These are phyloP conservation scores for Electrophaes corylata DNA, from an alignment of 2,888 invertebrate species.

Conservation along the genomic window DNA sequence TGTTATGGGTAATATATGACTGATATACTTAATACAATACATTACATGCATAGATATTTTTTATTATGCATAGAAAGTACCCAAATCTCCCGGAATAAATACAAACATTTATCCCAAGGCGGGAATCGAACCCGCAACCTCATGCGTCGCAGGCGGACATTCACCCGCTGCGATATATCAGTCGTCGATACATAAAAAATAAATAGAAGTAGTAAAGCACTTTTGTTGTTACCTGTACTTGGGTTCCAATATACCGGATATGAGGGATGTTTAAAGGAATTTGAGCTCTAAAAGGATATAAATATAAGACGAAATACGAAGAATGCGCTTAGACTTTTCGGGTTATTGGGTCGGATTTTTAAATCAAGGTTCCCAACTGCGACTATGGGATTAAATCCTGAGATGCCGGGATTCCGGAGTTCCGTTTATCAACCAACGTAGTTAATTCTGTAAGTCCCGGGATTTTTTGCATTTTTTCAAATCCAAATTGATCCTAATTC, in stretches of 20 bases:
- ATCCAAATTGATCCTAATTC: slow-evolving; percentile 6
- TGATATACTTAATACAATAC: too few relatives aligned
- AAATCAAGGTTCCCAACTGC: neutral
- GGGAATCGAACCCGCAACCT: too few relatives aligned
- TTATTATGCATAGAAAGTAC: too few relatives aligned
- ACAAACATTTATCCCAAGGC: too few relatives aligned
- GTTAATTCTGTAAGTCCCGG: neutral
- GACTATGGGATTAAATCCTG: neutral
- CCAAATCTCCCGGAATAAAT: too few relatives aligned
- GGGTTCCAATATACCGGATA: slow-evolving; percentile 45
- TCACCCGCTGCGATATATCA: too few relatives aligned
- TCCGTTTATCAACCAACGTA: too few relatives aligned
- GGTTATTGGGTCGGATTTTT: slow-evolving; percentile 17
- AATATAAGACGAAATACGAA: slow-evolving; percentile 40
- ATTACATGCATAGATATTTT: too few relatives aligned
- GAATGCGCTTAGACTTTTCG: slow-evolving; percentile 22
- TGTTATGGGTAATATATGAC: too few relatives aligned
- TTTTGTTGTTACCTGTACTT: slow-evolving; percentile 41
- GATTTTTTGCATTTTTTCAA: neutral
- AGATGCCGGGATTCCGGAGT: neutral
- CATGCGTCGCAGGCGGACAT: too few relatives aligned
- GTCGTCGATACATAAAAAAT: neutral
- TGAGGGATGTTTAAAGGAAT: slow-evolving; percentile 67
- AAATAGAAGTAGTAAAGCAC: slow-evolving; percentile 14
- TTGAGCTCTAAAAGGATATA: slow-evolving; percentile 63